Percentiles rank a stretch among this genome's conserved stretches.
Evolutionary conservation across 1,140 invertebrate species (phyloP).

Genomic region (Drosophila paulistorum): DNA sequence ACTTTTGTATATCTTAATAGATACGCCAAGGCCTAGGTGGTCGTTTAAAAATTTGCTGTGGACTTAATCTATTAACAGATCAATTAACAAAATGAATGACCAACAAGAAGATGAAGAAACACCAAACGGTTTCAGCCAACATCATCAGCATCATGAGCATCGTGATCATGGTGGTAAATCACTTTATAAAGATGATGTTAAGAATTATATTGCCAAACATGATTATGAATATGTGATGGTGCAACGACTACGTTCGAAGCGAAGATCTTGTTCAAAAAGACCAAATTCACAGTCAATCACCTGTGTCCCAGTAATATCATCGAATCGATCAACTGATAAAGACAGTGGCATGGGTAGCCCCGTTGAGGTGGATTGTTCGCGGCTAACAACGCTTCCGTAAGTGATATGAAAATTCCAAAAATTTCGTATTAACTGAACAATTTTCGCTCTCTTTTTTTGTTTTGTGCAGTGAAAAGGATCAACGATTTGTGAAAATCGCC

Average conservation of each 20-base stretch:
- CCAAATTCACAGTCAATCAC: constrained; percentile 33
- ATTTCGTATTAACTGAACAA: no score
- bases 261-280: constrained; percentile 7
- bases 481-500: constrained; percentile 88
- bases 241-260: constrained; percentile 54
- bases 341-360: constrained; percentile 82
- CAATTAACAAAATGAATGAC: constrained; percentile 15
- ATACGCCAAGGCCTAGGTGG: not conserved
- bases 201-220: constrained; percentile 25
- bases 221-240: constrained; percentile 74
- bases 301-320: constrained; percentile 47
- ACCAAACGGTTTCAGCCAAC: not conserved
- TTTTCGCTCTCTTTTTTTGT: not conserved
- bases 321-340: constrained; percentile 70
- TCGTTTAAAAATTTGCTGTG: not conserved
- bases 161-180: constrained; percentile 7
- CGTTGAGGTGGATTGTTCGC: constrained; percentile 68
- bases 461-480: constrained; percentile 88
- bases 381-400: constrained; percentile 86
- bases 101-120: constrained; percentile 3
- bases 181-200: constrained; percentile 53
- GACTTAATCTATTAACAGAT: constrained; percentile 2
- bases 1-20: not conserved
- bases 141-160: no score
- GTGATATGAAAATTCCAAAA: constrained; percentile 9